Evolutionary conservation across 2,888 invertebrate species (phyloP), one percentile per base, ranked within the genome.

Genomic region (Drosophila nigritarsus): DNA sequence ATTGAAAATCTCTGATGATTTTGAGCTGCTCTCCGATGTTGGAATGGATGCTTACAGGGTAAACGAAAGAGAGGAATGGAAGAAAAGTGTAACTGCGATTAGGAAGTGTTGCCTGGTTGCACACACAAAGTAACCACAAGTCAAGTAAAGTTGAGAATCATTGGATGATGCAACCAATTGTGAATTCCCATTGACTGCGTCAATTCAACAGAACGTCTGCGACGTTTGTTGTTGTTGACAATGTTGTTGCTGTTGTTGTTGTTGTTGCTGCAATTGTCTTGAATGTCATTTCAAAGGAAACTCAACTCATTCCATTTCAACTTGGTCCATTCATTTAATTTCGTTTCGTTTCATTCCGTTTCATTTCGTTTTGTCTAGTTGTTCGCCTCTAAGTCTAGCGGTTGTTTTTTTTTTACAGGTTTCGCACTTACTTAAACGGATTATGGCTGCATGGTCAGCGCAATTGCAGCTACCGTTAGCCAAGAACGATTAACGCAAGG

Each of bases 401-500:
- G 61, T 45, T 27, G 18, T 48, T 48, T 32, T 50, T 24, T 24
- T 51, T 60, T 59, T 63, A 53, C 60, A 55, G 55, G 40, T 53
- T 40, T 55, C 59, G 50, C 62, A 51, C 36, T 59, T 27, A 42
- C n/a, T 38, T 49, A 42, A 62, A 55, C 75, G 76, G 75, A 71
- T 76, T 76, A 69, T n/a, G 27, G 36, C 15, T 49, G 77, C 73
- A 63, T 36, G 59, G 70, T 77, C 77, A 77, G 77, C 62, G 32
- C 42, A 13, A 27, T 29, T 50, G 67, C 60, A 61, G 40, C 55
- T 65, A 63, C 79, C 75, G 77, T 74, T 77, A 54, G 29, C 30
- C 11, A 50, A 60, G 55, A 73, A 73, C 78, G 77, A 73, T 77
- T 73, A 69, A 42, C 73, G 62, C 27, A 59, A 78, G 78, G 78